Conservation (phyloP, 2,113 vertebrate genomes). For the Cricetomys ansorgei region DNA sequence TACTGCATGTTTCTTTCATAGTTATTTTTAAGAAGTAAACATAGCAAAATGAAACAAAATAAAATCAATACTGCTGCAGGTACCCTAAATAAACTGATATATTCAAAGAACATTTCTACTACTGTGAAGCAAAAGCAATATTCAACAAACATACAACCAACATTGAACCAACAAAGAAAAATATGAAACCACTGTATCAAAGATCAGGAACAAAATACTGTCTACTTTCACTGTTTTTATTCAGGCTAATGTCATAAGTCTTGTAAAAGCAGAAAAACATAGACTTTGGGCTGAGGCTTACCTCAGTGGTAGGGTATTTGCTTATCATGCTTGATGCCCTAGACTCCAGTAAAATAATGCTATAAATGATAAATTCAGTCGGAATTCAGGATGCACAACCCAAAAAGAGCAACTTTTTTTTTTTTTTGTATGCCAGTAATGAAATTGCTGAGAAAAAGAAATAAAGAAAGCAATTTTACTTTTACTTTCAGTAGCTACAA, state of each 20-base stretch:
- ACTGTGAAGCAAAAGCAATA: background rate
- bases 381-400: background rate
- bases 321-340: background rate
- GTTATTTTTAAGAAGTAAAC: slow-evolving; percentile 9
- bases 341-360: background rate
- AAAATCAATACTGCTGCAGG: background rate
- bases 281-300: background rate
- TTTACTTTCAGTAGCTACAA: background rate
- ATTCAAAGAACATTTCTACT: background rate
- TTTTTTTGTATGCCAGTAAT: background rate
- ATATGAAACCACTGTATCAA: background rate
- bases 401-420: background rate
- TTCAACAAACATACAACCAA: background rate
- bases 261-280: background rate
- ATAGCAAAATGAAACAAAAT: slow-evolving; percentile 37
- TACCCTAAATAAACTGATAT: background rate
- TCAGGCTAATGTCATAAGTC: background rate
- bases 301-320: background rate
- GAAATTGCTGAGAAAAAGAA: background rate
- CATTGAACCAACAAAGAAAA: background rate
- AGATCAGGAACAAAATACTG: background rate
- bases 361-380: background rate
- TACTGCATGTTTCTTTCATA: background rate
- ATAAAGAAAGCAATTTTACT: background rate
- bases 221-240: background rate